Percentiles rank a stretch among this genome's conserved stretches.
Conservation (phyloP, 2,888 invertebrate genomes). For the Brenthis hecate region DNA sequence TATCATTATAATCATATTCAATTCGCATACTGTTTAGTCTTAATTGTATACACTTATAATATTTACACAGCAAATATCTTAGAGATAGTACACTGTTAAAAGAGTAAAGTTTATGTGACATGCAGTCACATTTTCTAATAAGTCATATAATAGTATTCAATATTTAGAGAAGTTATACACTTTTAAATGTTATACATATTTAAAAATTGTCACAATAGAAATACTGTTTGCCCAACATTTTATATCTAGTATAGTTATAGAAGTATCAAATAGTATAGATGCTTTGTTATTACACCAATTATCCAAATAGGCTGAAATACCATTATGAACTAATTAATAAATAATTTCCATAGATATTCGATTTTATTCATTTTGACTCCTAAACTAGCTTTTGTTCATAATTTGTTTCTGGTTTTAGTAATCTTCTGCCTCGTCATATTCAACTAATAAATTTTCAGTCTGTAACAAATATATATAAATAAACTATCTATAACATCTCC, state of each 20-base stretch:
- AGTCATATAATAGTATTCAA: conserved; percentile 6
- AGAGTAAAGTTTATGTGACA: too few relatives aligned
- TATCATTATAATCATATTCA: neutral
- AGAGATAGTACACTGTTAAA: too few relatives aligned
- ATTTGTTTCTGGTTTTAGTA: neutral
- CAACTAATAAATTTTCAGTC: conserved; percentile 38
- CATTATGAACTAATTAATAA: conserved; percentile 6
- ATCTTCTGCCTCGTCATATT: conserved; percentile 36
- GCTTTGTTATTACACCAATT: conserved; percentile 1
- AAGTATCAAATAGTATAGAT: neutral
- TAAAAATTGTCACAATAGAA: too few relatives aligned
- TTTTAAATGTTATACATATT: too few relatives aligned
- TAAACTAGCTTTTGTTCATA: neutral
- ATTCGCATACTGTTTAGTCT: neutral
- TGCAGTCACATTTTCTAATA: neutral
- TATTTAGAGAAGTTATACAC: neutral
- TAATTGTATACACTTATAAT: too few relatives aligned
- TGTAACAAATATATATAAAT: conserved; percentile 31
- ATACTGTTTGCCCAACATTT: neutral
- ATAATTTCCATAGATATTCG: conserved; percentile 1
- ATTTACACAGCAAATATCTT: too few relatives aligned
- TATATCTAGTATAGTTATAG: conserved; percentile 4
- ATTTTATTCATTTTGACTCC: neutral
- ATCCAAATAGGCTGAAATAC: neutral
- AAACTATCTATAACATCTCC: neutral